phyloP scores from a whole-genome alignment of 1,140 invertebrate genomes.

The Tetragonula clypearis region DNA sequence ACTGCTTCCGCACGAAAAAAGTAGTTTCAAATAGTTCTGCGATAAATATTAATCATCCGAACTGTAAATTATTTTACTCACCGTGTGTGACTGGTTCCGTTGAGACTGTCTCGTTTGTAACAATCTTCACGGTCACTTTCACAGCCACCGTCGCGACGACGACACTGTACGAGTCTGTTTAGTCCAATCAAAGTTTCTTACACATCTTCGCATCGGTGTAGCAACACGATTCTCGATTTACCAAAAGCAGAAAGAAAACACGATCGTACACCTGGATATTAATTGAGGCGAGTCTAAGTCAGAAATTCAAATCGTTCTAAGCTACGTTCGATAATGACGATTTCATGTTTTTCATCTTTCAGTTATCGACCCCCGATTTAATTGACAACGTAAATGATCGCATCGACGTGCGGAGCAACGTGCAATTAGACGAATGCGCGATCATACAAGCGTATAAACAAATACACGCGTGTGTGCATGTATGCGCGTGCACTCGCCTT shows the following conservation, averaged over 20 bases:
- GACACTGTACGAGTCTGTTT: neutral
- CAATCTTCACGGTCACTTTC: conserved; percentile 35
- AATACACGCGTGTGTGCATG: conserved; percentile 1
- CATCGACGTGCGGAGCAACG: neutral
- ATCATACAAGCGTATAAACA: neutral
- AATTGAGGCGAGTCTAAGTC: neutral
- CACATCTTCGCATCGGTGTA: conserved; percentile 9
- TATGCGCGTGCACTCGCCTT: conserved; percentile 22
- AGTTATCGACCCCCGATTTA: neutral
- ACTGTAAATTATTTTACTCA: conserved; percentile 35
- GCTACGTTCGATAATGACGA: neutral
- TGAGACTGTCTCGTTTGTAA: conserved; percentile 2
- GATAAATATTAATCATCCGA: conserved; percentile 12
- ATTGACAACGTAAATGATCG: neutral
- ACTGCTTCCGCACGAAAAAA: neutral
- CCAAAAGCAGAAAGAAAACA: neutral
- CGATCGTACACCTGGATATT: neutral
- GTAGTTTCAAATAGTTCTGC: neutral
- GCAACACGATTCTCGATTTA: neutral
- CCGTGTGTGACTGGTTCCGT: conserved; percentile 19
- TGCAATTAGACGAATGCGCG: neutral
- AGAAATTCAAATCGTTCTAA: neutral
- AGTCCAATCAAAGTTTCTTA: neutral
- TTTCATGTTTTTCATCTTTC: neutral
- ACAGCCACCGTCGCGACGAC: neutral